Percentiles rank a stretch among this genome's conserved stretches.
Conservation (phyloP, 2,797 vertebrate species). For the Ceyx erithaca region DNA sequence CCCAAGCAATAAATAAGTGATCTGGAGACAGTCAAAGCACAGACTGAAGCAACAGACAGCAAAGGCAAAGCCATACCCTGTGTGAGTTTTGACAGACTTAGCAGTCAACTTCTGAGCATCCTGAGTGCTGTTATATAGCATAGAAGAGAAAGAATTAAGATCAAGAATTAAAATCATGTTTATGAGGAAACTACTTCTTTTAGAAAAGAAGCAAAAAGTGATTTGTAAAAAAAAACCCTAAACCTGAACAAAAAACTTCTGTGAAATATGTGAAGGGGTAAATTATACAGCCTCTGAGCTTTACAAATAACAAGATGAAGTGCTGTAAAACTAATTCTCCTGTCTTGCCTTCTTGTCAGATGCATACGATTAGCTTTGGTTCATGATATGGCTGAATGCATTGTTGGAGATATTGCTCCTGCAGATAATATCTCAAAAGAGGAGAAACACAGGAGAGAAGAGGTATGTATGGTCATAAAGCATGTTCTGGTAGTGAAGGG, state of each 20-base stretch:
- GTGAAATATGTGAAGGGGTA: neutral
- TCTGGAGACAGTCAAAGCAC: neutral
- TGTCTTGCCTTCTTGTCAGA: slow-evolving; percentile 75
- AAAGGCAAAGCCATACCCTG: fast-evolving
- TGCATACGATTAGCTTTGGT: slow-evolving; percentile 94
- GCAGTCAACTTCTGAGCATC: neutral
- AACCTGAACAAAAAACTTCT: neutral
- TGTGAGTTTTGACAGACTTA: neutral
- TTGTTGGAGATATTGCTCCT: slow-evolving; percentile 97
- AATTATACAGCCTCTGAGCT: neutral
- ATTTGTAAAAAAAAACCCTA: neutral
- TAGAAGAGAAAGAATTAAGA: neutral
- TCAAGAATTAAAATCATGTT: neutral
- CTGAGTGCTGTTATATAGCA: neutral
- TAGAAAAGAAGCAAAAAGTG: neutral
- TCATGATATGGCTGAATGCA: slow-evolving; percentile 98
- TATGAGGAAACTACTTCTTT: neutral
- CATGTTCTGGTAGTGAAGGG: neutral
- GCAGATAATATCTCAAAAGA: slow-evolving; percentile 94
- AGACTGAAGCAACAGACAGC: neutral
- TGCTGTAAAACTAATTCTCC: slow-evolving; percentile 14
- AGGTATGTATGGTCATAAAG: slow-evolving; percentile 80
- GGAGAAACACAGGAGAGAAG: slow-evolving; percentile 92
- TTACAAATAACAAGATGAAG: neutral
- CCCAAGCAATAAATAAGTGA: neutral